A percentile compares a stretch with the other conserved stretches of the same genome.
Conservation (phyloP, 2,113 vertebrate genomes). For the Sarotherodon lohbergeri region DNA sequence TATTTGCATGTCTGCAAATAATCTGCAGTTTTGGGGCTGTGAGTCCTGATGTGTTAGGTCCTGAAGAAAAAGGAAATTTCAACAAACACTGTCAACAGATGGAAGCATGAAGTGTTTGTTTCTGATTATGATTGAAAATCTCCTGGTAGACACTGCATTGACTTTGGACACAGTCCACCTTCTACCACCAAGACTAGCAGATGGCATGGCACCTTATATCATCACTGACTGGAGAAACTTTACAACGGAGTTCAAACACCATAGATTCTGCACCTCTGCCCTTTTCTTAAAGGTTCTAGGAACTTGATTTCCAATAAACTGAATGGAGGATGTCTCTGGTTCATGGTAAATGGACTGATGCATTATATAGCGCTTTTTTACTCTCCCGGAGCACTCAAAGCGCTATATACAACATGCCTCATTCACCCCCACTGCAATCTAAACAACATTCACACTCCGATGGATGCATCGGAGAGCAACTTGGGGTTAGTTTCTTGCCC, state of each 20-base stretch:
- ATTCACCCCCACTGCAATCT: not conserved
- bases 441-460: not conserved
- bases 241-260: not conserved
- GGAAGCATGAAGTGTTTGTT: not conserved
- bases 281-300: not conserved
- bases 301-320: not conserved
- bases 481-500: not conserved
- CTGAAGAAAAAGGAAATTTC: not conserved
- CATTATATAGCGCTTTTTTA: not conserved
- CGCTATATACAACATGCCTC: not conserved
- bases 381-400: not conserved
- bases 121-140: not conserved
- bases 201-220: not conserved
- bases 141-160: not conserved
- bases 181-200: not conserved
- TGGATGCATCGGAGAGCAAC: not conserved
- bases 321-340: not conserved
- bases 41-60: not conserved
- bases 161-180: not conserved
- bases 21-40: not conserved
- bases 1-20: not conserved
- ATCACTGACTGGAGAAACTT: not conserved
- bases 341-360: not conserved
- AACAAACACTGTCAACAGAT: not conserved
- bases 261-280: not conserved